Base-by-base conservation (phyloP, 2,113 vertebrate species). In the Butorides virescens region DNA sequence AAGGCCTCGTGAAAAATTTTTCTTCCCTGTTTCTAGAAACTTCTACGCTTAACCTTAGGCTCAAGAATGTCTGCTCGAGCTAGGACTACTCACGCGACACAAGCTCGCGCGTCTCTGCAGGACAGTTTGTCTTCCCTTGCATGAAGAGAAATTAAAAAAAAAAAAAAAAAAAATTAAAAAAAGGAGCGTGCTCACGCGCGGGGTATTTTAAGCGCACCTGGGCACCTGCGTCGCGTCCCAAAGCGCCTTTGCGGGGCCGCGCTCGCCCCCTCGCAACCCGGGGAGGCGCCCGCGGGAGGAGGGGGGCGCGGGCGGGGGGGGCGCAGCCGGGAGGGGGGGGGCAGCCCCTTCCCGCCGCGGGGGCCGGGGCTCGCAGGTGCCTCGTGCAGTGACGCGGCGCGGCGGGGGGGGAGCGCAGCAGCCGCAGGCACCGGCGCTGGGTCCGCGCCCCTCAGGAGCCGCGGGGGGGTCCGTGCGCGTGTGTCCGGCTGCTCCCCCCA, bases 191-290 rank as follows among this genome's bases (percentile, higher is more conserved):
- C 44, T 52, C 37, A 47, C 3, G 3, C 23, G 8, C 0, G 3
- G 18, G 26, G 2, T 13, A 47, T 65, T 68, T 61, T 17, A 32
- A 71, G 58, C 47, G 25, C 62, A 56, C 49, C 14, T 62, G 7
- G 44, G 21, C 9, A 17, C 13, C 11, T 6, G 26, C 36, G 79
- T 27, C 0, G 0, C 12, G 59, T 59, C 9, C 4, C 11, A 27
- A 44, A 6, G n/a, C 16, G 0, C 9, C 36, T 26, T 27, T 2
- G 8, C 61, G 7, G 29, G 71, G 66, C 71, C 36, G 0, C 46
- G 2, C 14, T 5, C 1, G 1, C 7, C 56, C 22, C 56, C 13
- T 0, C 1, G 67, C 42, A 19, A 5, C 22, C 19, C 4, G 3
- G 8, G 42, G 8, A 5, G 37, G 7, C 4, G 2, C n/a, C n/a